Evolutionary conservation across 2,888 invertebrate species (phyloP).

Genomic region (Pachydiplax longipennis): DNA sequence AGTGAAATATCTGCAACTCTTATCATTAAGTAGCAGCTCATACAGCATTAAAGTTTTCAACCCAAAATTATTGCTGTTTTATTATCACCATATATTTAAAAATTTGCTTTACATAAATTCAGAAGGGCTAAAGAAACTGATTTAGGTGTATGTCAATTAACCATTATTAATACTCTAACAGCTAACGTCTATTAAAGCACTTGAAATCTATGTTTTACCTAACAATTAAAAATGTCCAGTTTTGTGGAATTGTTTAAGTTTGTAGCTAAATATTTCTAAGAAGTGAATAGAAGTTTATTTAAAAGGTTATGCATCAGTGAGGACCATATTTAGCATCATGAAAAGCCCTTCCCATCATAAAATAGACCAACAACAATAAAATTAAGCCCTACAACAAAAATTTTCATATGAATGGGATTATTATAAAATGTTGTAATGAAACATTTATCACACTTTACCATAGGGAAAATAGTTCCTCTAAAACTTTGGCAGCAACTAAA

Average conservation of each 20-base stretch:
- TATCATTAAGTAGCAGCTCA: neutral
- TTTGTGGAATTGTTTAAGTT: neutral
- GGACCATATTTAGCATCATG: neutral
- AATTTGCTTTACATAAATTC: no score
- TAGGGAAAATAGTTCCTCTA: neutral
- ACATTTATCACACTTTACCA: conserved; percentile 15
- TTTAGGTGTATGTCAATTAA: no score
- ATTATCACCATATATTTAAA: neutral
- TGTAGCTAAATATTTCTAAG: neutral
- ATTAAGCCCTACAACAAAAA: neutral
- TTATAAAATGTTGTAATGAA: neutral
- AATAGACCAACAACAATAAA: neutral
- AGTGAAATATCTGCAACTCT: neutral
- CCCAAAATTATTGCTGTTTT: conserved; percentile 27
- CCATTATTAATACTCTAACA: neutral
- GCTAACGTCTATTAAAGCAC: neutral
- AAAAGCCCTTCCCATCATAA: conserved; percentile 20
- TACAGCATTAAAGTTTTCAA: neutral
- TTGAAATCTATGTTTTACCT: neutral
- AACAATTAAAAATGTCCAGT: neutral
- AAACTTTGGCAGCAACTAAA: neutral
- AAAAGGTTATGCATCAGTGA: neutral
- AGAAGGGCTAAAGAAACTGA: no score
- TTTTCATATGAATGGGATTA: neutral
- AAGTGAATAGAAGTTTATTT: neutral